Evolutionary conservation across 37 sponge, comb jelly and placozoan species (phyloP).

Genomic region (Oscarella lobularis): DNA sequence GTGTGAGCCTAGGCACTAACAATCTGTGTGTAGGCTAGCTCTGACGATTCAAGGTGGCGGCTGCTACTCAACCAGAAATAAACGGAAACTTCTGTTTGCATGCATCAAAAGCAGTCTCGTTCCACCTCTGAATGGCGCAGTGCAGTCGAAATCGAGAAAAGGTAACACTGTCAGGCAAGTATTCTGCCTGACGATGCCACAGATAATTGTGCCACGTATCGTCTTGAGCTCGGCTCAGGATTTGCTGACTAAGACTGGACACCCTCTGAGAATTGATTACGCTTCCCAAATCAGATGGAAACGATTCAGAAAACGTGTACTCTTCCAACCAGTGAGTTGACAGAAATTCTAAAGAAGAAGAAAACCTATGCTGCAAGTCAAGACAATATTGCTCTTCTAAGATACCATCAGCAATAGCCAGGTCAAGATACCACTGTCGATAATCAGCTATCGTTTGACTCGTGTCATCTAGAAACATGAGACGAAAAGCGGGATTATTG

Average conservation of each 20-base stretch:
- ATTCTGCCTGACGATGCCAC: background rate
- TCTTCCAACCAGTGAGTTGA: background rate
- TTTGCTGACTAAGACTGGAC: background rate
- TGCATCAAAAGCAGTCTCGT: background rate
- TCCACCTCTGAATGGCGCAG: background rate
- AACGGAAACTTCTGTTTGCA: background rate
- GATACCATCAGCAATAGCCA: background rate
- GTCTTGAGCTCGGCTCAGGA: background rate
- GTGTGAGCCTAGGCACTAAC: too few species aligned
- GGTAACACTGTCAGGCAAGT: background rate
- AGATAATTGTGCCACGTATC: background rate
- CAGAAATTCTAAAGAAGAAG: background rate
- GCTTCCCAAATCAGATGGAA: background rate
- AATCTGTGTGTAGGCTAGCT: too few species aligned
- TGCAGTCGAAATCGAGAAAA: background rate
- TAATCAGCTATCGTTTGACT: background rate
- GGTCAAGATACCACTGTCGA: background rate
- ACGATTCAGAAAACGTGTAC: background rate
- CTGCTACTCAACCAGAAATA: background rate
- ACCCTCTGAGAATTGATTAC: background rate
- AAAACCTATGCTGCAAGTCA: background rate
- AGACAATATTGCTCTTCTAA: background rate
- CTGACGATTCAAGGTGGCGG: background rate
- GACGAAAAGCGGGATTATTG: conserved; percentile 9
- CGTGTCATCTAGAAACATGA: background rate